Base-by-base conservation (phyloP, 2,113 vertebrate species). In the Paralichthys olivaceus region DNA sequence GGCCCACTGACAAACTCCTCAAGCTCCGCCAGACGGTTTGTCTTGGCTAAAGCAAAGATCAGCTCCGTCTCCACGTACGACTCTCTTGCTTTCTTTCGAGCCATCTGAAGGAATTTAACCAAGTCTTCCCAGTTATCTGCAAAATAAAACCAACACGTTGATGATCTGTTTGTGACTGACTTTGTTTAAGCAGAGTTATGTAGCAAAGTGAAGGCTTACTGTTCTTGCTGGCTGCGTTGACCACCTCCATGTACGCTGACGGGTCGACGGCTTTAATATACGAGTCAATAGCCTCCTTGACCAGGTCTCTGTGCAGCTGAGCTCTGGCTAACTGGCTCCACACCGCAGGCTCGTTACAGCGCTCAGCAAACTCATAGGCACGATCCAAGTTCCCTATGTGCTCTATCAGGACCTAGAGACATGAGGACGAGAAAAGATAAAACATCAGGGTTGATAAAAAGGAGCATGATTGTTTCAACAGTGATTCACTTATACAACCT, bases 21-120 rank as follows among this genome's bases (percentile, higher is more conserved):
- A 72, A 98, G 90, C 84, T 98, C 97, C 22, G 96, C 95, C 13
- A 98, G 92, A 61, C 95, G 95, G 78, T 95, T 95, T 0, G 96
- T 98, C 94, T 98, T 98, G 29, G 97, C 97, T 69, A 98, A 89
- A 49, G 97, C 96, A 88, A 98, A 98, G 90, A 97, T 96, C 69
- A 98, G 95, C 92, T 98, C 97, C 0, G 96, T 98, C 87, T 98
- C 96, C 53, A 96, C 94, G 0, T 96, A 96, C 1, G 96, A 96
- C 82, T 97, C 96, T 69, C 91, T 91, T 11, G 95, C 95, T 79
- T 96, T 98, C 89, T 96, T 97, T 58, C 95, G 94, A 79, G 97
- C 96, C 96, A 98, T 97, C 81, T 98, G 96, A 32, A 98, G 93
- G 88, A 96, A 98, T 86, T 97, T 98, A 23, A 98, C 96, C 80